Evolutionary conservation across 2,888 invertebrate genomes (phyloP).

Genomic region (Luperina nickerlii): DNA sequence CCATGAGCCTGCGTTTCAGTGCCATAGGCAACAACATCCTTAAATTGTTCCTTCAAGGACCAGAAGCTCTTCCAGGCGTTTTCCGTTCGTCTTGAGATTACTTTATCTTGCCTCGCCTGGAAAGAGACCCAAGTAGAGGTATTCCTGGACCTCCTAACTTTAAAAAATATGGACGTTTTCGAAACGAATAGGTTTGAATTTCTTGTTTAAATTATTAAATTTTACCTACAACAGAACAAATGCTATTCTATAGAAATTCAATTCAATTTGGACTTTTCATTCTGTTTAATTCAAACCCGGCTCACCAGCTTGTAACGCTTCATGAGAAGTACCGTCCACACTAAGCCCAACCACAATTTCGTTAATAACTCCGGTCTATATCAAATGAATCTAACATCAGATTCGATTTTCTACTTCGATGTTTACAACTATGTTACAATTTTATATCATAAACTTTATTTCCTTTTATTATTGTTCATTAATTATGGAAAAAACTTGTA

Average conservation of each 20-base stretch:
- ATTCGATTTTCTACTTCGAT: conserved; percentile 85
- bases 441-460: conserved; percentile 86
- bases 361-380: conserved; percentile 70
- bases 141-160: not conserved
- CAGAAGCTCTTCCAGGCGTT: no score
- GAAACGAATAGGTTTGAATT: not conserved
- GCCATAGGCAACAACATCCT: no score
- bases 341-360: conserved; percentile 56
- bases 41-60: no score
- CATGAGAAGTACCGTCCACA: conserved; percentile 67
- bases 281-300: not conserved
- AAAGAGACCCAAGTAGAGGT: no score
- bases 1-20: no score
- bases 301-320: not conserved
- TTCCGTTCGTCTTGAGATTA: no score
- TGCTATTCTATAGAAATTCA: not conserved
- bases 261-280: not conserved
- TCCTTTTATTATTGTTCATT: conserved; percentile 83
- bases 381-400: conserved; percentile 84
- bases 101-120: no score
- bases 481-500: conserved; percentile 77
- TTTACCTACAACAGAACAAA: not conserved
- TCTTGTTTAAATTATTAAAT: not conserved
- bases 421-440: conserved; percentile 89
- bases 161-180: not conserved